A percentile compares a stretch with the other conserved stretches of the same genome.
These are phyloP conservation scores for Lagopus muta DNA, from an alignment of 2,113 vertebrate genomes.

Conservation along the genomic window DNA sequence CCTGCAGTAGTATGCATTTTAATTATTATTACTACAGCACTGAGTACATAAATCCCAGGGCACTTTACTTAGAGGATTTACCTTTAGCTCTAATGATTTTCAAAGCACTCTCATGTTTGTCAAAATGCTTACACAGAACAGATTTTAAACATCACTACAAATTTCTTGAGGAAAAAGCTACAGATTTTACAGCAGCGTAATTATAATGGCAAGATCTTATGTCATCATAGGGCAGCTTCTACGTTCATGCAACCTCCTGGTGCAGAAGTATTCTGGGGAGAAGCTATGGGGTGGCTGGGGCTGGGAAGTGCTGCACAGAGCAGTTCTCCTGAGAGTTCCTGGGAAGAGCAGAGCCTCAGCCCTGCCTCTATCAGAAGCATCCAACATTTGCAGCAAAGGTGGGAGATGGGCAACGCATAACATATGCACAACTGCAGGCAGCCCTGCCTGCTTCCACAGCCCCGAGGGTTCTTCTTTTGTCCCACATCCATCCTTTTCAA, in stretches of 20 bases:
- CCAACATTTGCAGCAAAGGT: not conserved
- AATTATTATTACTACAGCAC: constrained; percentile 48
- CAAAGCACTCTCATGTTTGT: not conserved
- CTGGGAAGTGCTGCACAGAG: not conserved
- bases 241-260: not conserved
- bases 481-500: not conserved
- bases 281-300: not conserved
- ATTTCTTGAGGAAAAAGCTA: not conserved
- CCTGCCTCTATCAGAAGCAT: not conserved
- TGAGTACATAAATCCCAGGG: constrained; percentile 58
- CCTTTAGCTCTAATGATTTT: constrained; percentile 30
- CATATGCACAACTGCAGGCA: not conserved
- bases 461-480: not conserved
- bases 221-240: not conserved
- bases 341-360: not conserved
- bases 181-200: not conserved
- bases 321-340: not conserved
- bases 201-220: not conserved
- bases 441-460: not conserved
- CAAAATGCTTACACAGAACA: not conserved
- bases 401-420: not conserved
- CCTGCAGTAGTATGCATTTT: constrained; percentile 20
- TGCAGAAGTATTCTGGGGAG: not conserved
- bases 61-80: constrained; percentile 14
- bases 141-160: not conserved